Percentiles rank a stretch among this genome's conserved stretches.
Conservation (phyloP, 2,888 invertebrate genomes). For the Drosophila recens region DNA sequence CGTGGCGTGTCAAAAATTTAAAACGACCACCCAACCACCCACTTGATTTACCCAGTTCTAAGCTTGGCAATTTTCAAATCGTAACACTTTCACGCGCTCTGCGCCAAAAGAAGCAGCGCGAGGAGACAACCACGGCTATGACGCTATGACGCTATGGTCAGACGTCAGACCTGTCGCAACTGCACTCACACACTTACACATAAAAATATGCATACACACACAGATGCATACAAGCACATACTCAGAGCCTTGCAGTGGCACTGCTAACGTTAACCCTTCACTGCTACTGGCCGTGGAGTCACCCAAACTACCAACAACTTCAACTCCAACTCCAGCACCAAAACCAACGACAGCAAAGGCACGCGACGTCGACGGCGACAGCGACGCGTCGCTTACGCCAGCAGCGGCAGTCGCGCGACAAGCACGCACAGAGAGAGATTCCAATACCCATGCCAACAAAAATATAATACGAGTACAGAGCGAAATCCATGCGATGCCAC, state of each 20-base stretch:
- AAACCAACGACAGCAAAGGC: slow-evolving; percentile 57
- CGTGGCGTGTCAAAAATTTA: slow-evolving; percentile 59
- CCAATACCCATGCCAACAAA: slow-evolving; percentile 14
- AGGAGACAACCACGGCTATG: slow-evolving; percentile 23
- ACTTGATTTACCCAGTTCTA: slow-evolving; percentile 75
- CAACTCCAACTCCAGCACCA: slow-evolving; percentile 30
- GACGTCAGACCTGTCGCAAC: slow-evolving; percentile 70
- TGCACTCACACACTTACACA: slow-evolving; percentile 38
- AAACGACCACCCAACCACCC: slow-evolving; percentile 32
- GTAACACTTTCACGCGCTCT: slow-evolving; percentile 74
- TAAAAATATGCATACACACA: background rate
- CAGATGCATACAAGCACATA: slow-evolving; percentile 1
- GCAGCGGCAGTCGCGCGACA: slow-evolving; percentile 73
- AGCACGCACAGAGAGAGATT: slow-evolving; percentile 59
- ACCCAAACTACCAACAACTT: slow-evolving; percentile 53
- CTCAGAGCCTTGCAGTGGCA: slow-evolving; percentile 28
- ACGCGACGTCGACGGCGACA: slow-evolving; percentile 63
- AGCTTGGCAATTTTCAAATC: slow-evolving; percentile 75
- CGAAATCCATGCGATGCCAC: slow-evolving; percentile 24
- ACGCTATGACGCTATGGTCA: slow-evolving; percentile 38
- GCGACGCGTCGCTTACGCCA: slow-evolving; percentile 54
- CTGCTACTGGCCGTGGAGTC: slow-evolving; percentile 45
- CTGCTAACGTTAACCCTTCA: slow-evolving; percentile 59
- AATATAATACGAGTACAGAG: slow-evolving; percentile 14
- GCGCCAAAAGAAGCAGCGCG: slow-evolving; percentile 62